phyloP scores from a whole-genome alignment of 2,113 vertebrate species.

The Osmerus eperlanus region DNA sequence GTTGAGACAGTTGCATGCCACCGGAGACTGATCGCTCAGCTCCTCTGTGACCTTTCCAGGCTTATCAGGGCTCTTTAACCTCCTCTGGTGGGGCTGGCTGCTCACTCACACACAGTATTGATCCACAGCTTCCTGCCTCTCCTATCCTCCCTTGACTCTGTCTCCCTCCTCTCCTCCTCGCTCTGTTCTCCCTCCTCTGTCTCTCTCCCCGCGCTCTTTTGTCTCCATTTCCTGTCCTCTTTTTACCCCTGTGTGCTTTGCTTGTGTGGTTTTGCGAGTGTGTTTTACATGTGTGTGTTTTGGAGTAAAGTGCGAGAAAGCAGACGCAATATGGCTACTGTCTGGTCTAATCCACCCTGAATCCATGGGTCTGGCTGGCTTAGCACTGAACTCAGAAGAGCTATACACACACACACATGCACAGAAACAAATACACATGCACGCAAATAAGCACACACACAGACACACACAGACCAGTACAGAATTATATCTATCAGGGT shows the following conservation, averaged over 20 bases:
- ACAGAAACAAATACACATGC: background rate
- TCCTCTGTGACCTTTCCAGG: constrained; percentile 42
- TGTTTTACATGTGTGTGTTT: too few species aligned
- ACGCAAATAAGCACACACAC: background rate
- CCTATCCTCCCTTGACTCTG: background rate
- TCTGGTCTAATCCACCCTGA: constrained; percentile 16
- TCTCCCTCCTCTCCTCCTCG: too few species aligned
- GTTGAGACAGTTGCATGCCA: constrained; percentile 33
- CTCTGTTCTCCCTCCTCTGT: too few species aligned
- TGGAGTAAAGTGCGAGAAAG: too few species aligned
- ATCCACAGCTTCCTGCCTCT: constrained; percentile 17
- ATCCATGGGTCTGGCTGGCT: background rate
- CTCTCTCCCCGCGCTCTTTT: too few species aligned
- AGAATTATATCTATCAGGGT: too few species aligned
- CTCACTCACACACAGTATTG: constrained; percentile 18
- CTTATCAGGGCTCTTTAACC: constrained; percentile 28
- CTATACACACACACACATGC: background rate
- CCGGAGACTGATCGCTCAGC: constrained; percentile 26
- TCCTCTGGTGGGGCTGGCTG: constrained; percentile 26
- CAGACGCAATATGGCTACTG: constrained; percentile 6
- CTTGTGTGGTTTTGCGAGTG: too few species aligned
- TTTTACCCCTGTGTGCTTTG: too few species aligned
- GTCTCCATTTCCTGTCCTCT: too few species aligned
- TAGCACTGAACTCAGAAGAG: constrained; percentile 6
- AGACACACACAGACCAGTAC: background rate